Evolutionary conservation across 2,797 vertebrate genomes (phyloP), one percentile per base, ranked within the genome.

Genomic region (Acestrorhynchus altus): DNA sequence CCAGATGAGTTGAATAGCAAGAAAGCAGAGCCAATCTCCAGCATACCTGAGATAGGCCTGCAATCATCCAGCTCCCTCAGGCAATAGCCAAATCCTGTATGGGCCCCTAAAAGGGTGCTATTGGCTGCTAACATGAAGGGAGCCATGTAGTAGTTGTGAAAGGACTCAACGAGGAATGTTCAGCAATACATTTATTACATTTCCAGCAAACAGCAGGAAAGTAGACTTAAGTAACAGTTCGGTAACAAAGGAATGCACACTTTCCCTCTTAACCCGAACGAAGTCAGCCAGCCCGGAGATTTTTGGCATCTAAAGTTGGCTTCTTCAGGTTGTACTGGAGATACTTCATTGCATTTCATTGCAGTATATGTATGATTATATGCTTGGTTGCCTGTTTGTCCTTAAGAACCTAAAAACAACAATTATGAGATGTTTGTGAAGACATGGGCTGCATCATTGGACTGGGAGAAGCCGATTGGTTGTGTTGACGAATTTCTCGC

Each of bases 41-140:
- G 47, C 49, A 60, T 76, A 74, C 39, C 71, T 46, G 35, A 73
- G 76, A 84, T 86, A 84, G 64, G 78, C 82, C 65, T 63, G 39
- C 61, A 72, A 78, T 76, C 57, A 78, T 54, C 35, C 39, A 46
- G 16, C 69, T 52, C 15, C 77, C 66, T 79, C 66, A 79, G 74
- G 80, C 79, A 57, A 67, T 31, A 76, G 28, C 42, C n/a, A 61
- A 82, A 65, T 77, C 66, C 72, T 67, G 72, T 71, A 76, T 54
- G 78, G 56, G 13, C 40, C 51, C 40, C 67, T 47, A 56, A 84
- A 83, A 42, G 61, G 12, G 51, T 18, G 22, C 76, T 66, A 73
- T 68, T 76, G 51, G 76, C 52, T 40, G 8, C 49, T 51, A 70
- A 77, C 67, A 57, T 26, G 20, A 47, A 46, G 24, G 24, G 26